phyloP scores from a whole-genome alignment of 1,140 invertebrate genomes.

The Lordiphosa stackelbergi region DNA sequence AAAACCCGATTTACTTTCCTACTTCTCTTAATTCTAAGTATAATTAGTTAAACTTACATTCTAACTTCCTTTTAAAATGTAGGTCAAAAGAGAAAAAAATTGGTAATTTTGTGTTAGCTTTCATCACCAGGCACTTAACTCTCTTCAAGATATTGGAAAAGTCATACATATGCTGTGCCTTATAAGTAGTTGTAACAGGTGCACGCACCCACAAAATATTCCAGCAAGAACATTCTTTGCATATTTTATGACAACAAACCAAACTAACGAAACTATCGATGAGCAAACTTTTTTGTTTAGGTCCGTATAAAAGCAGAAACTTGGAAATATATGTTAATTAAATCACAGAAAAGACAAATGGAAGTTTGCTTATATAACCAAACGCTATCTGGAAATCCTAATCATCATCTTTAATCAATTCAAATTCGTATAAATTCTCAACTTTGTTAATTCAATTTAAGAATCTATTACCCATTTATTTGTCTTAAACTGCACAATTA shows the following conservation, averaged over 20 bases:
- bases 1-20: no score
- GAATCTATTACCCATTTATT: constrained; percentile 30
- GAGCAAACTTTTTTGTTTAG: background rate
- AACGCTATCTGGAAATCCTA: no score
- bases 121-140: constrained; percentile 7
- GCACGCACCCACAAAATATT: background rate
- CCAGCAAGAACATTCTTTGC: constrained; percentile 36
- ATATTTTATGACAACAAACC: constrained; percentile 35
- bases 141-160: background rate
- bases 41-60: no score
- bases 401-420: no score
- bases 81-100: no score
- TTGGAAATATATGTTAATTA: background rate
- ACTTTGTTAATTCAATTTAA: no score
- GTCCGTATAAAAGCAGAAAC: background rate
- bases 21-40: no score
- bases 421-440: no score
- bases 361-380: no score
- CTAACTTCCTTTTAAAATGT: no score
- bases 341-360: background rate
- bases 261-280: constrained; percentile 6
- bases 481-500: constrained; percentile 55
- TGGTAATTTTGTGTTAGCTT: no score
- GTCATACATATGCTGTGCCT: no score
- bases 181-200: constrained; percentile 4